phyloP scores from a whole-genome alignment of 2,888 invertebrate species.

The Norana najaformis region DNA sequence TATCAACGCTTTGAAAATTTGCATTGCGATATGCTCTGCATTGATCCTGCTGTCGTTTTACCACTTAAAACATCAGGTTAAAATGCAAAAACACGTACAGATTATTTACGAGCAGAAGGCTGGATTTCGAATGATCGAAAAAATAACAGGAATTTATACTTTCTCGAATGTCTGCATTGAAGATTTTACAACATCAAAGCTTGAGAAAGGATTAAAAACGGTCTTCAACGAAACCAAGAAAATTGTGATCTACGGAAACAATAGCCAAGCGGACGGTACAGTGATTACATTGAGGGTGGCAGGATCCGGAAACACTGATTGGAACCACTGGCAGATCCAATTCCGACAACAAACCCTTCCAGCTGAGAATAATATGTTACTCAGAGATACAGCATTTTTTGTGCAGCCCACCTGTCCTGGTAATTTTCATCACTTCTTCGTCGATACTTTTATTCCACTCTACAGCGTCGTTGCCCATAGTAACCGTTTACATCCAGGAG shows the following conservation, averaged over 20 bases:
- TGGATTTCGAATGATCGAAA: neutral
- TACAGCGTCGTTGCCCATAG: neutral
- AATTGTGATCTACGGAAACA: slow-evolving; percentile 34
- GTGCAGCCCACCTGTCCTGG: slow-evolving; percentile 30
- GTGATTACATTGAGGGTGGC: neutral
- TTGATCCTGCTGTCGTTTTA: neutral
- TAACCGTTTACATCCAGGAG: slow-evolving; percentile 7
- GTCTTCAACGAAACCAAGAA: slow-evolving; percentile 29
- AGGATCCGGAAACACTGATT: slow-evolving; percentile 21
- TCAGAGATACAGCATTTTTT: slow-evolving; percentile 27
- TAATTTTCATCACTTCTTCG: slow-evolving; percentile 35
- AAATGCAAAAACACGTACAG: neutral
- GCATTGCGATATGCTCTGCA: neutral
- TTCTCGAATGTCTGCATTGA: slow-evolving; percentile 32
- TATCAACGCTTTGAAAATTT: neutral
- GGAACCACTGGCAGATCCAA: slow-evolving; percentile 25
- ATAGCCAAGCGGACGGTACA: neutral
- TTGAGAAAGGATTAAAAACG: neutral
- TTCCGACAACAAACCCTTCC: slow-evolving; percentile 21
- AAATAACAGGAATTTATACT: neutral
- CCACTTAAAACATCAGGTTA: neutral
- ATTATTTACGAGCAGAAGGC: neutral
- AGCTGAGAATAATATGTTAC: neutral
- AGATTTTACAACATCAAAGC: neutral
- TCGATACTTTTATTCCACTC: slow-evolving; percentile 29